Conservation (phyloP, 2,888 invertebrate species). For the Pegoplata infirma region DNA sequence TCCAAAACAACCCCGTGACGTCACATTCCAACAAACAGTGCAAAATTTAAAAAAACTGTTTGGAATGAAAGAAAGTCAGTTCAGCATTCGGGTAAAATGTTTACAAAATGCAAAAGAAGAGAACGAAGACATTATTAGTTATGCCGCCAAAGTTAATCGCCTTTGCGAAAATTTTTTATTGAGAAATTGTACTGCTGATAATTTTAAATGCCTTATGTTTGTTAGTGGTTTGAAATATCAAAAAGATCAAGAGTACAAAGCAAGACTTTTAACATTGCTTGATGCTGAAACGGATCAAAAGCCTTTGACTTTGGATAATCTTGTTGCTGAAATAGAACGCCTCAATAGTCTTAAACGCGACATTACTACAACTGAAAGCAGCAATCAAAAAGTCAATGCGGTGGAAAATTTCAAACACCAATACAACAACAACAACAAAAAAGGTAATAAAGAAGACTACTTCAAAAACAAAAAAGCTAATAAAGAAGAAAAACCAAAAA, state of each 20-base stretch:
- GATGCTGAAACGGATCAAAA: conserved; percentile 14
- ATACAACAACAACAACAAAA: not conserved
- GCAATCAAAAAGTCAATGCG: not conserved
- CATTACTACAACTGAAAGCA: not conserved
- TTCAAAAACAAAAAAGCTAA: too few species aligned
- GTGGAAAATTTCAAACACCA: not conserved
- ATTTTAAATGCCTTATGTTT: conserved; percentile 36
- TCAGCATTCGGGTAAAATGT: conserved; percentile 24
- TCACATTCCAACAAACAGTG: conserved; percentile 25
- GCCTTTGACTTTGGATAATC: not conserved
- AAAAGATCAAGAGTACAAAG: conserved; percentile 33
- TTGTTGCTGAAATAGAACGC: conserved; percentile 16
- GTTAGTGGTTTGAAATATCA: conserved; percentile 10
- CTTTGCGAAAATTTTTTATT: conserved; percentile 50
- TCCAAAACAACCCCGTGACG: conserved; percentile 31
- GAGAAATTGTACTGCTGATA: conserved; percentile 11
- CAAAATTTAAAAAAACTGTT: conserved; percentile 23
- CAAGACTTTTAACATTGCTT: conserved; percentile 32
- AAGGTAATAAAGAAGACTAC: not conserved
- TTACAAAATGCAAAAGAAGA: not conserved
- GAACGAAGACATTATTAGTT: not conserved
- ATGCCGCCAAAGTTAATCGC: conserved; percentile 17
- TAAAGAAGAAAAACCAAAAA: too few species aligned
- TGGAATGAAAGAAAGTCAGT: conserved; percentile 28
- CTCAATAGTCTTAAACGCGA: conserved; percentile 14